Evolutionary conservation across 2,888 invertebrate genomes (phyloP), one percentile per base, ranked within the genome.

Genomic region (Pemphredon lugubris): DNA sequence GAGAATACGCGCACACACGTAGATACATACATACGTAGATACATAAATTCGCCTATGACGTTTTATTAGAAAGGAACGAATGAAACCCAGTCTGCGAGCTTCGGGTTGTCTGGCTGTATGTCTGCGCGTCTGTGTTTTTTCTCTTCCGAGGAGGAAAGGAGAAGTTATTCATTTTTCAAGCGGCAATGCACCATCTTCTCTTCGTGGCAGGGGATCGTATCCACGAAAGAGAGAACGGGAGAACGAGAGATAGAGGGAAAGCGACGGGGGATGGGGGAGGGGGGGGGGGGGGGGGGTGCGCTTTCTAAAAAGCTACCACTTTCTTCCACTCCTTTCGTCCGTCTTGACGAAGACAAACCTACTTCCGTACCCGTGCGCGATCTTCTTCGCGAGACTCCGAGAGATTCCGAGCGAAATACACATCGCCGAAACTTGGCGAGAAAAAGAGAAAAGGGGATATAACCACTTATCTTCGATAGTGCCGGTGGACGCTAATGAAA

Each of bases 301-400:
- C 69, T 74, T 74, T 80, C 81, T 79, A 79, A 79, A 74, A 79
- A 81, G 81, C 79, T 67, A 69, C 64, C 68, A 61, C 67, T 75
- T 68, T 55, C 78, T n/a, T n/a, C n/a, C 60, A 58, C 68, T 63
- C 78, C 68, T 72, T 74, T 74, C 74, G 74, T 51, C 61, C 23
- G 69, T 50, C 71, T 81, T 80, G 79, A 81, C 79, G 79, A 81
- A 81, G 79, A 81, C 81, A 81, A 79, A 79, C 78, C 81, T 69
- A 63, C 63, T 58, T 45, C 55, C 51, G 20, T 30, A 13, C 48
- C 20, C 18, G 59, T 13, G 14, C 59, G 54, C 44, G 57, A 37
- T 34, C 58, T 48, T 42, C 32, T 34, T 23, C 48, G 54, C 42
- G 65, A 47, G 44, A 39, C 42, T 47, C 53, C 47, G 16, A 26